Conservation (phyloP, 2,113 vertebrate species). For the Theropithecus gelada region DNA sequence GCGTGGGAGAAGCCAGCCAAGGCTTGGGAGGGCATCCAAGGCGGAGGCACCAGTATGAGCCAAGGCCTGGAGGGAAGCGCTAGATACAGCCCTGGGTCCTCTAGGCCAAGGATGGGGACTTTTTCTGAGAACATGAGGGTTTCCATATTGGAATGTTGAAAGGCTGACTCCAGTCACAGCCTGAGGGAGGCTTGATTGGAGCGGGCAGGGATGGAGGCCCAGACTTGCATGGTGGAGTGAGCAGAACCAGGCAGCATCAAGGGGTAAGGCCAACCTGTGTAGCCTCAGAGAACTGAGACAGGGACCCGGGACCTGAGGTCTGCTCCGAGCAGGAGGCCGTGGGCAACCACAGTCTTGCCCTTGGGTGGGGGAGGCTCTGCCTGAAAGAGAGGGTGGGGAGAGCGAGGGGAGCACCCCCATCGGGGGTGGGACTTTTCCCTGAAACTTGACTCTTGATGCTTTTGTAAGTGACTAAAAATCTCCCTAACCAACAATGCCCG, state of each 20-base stretch:
- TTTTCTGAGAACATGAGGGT: too few relatives aligned
- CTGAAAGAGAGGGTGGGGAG: neutral
- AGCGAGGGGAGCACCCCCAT: neutral
- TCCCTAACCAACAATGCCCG: too few relatives aligned
- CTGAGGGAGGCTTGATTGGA: neutral
- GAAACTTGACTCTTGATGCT: neutral
- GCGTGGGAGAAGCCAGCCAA: neutral
- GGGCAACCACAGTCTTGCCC: neutral
- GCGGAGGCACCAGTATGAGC: neutral
- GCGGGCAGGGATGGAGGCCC: too few relatives aligned
- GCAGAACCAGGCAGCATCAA: neutral
- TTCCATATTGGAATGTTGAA: too few relatives aligned
- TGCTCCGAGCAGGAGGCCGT: neutral
- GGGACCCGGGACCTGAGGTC: neutral
- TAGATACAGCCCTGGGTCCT: too few relatives aligned
- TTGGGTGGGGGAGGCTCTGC: neutral
- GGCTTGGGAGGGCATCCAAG: rapidly evolving
- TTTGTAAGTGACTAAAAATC: neutral
- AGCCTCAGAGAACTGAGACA: neutral
- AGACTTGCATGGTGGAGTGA: neutral
- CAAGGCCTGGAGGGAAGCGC: neutral
- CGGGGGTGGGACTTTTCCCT: neutral
- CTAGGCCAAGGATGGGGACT: too few relatives aligned
- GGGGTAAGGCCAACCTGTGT: neutral
- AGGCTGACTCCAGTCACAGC: too few relatives aligned